phyloP scores from a whole-genome alignment of 2,113 vertebrate species.

The Apistogramma diplotaenia region DNA sequence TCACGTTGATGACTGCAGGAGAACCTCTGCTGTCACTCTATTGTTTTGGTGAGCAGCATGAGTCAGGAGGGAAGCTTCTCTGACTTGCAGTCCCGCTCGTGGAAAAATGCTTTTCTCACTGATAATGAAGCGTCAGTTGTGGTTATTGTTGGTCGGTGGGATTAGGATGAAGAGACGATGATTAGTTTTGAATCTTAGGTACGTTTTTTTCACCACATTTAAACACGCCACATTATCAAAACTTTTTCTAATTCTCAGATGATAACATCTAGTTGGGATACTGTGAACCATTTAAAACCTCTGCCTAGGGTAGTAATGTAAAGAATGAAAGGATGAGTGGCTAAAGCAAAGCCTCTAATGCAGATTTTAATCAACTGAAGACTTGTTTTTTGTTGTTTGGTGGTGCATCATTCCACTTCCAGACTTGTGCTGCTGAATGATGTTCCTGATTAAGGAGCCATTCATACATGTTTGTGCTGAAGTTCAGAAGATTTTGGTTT shows the following conservation, averaged over 20 bases:
- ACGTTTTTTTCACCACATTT: background rate
- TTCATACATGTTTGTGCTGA: background rate
- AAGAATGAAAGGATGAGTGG: background rate
- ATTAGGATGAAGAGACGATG: background rate
- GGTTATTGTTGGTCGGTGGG: background rate
- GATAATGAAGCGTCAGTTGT: background rate
- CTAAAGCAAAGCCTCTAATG: background rate
- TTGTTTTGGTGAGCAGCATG: background rate
- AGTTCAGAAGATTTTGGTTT: background rate
- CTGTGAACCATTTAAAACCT: background rate
- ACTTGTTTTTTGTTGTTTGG: background rate
- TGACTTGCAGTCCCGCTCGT: no score
- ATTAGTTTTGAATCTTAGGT: background rate
- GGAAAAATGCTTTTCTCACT: background rate
- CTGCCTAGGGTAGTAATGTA: background rate
- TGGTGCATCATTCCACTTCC: fast-evolving
- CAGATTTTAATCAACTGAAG: background rate
- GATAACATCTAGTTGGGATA: background rate
- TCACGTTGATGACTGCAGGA: background rate
- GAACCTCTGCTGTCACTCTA: background rate
- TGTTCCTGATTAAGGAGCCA: background rate
- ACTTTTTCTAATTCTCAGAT: background rate
- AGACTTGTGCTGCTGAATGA: background rate
- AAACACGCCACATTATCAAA: no score
- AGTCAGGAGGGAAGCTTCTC: background rate